A percentile compares a stretch with the other conserved stretches of the same genome.
phyloP scores from a whole-genome alignment of 2,888 invertebrate species.

The Drosophila algonquin region DNA sequence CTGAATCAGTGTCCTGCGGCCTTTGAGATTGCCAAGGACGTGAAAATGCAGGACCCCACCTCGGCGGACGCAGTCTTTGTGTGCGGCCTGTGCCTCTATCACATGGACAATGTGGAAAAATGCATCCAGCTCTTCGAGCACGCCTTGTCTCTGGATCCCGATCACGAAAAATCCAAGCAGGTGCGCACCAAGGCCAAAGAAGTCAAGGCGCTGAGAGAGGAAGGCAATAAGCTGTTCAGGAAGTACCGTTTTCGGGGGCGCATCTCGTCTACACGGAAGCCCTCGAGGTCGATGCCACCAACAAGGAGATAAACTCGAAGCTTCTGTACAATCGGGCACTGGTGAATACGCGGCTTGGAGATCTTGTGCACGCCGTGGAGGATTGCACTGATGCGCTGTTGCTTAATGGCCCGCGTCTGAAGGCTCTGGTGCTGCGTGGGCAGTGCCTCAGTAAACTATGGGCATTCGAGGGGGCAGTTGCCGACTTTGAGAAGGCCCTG shows the following conservation, averaged over 20 bases:
- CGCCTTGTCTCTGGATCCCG: conserved; percentile 94
- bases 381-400: conserved; percentile 94
- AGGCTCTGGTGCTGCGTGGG: conserved; percentile 94
- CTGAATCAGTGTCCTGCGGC: conserved; percentile 90
- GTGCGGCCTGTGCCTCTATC: conserved; percentile 94
- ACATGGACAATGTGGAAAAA: conserved; percentile 94
- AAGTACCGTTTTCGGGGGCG: conserved; percentile 91
- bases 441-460: conserved; percentile 92
- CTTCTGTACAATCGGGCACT: conserved; percentile 95
- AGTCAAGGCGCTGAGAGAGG: conserved; percentile 94
- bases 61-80: conserved; percentile 96
- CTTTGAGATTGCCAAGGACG: conserved; percentile 94
- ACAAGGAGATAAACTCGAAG: conserved; percentile 94
- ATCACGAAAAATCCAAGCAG: conserved; percentile 93
- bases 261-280: conserved; percentile 93
- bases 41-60: conserved; percentile 91
- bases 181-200: conserved; percentile 94
- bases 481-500: conserved; percentile 93
- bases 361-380: conserved; percentile 90
- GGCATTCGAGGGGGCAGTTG: conserved; percentile 94
- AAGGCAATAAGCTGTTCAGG: conserved; percentile 95
- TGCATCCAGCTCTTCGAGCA: conserved; percentile 96
- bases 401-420: conserved; percentile 93
- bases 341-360: conserved; percentile 91
- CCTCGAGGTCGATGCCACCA: conserved; percentile 91